These are phyloP conservation scores for Papilio polyxenes DNA, from an alignment of 1,140 invertebrate species.

Conservation along the genomic window DNA sequence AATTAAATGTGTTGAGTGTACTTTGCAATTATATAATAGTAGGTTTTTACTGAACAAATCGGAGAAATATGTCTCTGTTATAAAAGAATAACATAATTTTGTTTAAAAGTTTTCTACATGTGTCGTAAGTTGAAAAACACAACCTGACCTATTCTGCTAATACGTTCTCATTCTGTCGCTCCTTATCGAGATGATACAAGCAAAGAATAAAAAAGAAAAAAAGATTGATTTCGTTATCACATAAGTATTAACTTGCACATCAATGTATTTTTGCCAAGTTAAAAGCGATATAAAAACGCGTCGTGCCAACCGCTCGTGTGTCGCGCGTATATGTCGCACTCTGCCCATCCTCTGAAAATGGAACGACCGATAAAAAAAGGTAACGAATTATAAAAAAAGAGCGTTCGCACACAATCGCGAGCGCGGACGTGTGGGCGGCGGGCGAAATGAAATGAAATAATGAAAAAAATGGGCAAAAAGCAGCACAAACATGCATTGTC, in stretches of 20 bases:
- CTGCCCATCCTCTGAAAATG: conserved; percentile 78
- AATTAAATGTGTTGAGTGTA: background rate
- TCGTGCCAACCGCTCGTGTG: conserved; percentile 56
- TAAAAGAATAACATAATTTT: too few species aligned
- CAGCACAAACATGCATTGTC: conserved; percentile 80
- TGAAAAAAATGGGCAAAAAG: conserved; percentile 80
- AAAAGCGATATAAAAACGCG: conserved; percentile 43
- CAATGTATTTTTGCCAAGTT: conserved; percentile 18
- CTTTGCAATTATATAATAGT: conserved; percentile 38
- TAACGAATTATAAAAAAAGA: conserved; percentile 80
- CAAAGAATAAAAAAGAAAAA: too few species aligned
- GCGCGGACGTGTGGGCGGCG: conserved; percentile 76
- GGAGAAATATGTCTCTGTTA: too few species aligned
- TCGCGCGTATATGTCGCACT: conserved; percentile 55
- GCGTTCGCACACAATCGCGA: conserved; percentile 77
- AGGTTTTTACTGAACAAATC: background rate
- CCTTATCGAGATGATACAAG: too few species aligned
- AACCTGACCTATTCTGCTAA: too few species aligned
- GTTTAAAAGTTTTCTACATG: too few species aligned
- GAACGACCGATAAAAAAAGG: conserved; percentile 80
- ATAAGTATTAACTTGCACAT: too few species aligned
- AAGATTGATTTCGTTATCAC: too few species aligned
- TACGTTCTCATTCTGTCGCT: too few species aligned
- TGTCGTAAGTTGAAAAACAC: too few species aligned
- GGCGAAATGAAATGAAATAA: conserved; percentile 81